phyloP scores from a whole-genome alignment of 2,797 vertebrate species.

The Sebastes minor region DNA sequence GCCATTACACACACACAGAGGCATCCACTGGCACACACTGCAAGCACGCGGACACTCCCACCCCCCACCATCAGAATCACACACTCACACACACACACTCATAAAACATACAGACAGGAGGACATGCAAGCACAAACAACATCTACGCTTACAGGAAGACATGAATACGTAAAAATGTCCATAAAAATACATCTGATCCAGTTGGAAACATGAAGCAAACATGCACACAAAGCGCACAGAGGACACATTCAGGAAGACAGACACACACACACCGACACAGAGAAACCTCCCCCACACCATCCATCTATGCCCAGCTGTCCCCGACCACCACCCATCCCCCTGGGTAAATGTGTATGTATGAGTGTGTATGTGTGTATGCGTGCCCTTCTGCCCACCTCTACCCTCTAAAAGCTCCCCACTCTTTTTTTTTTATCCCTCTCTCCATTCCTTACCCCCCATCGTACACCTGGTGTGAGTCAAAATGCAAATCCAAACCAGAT shows the following conservation, averaged over 20 bases:
- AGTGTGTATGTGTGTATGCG: slow-evolving; percentile 3
- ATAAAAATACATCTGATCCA: slow-evolving; percentile 21
- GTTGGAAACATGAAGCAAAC: neutral
- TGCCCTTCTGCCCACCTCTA: slow-evolving; percentile 63
- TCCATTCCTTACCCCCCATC: neutral
- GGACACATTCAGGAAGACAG: slow-evolving; percentile 23
- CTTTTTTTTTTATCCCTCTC: neutral
- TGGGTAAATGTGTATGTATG: slow-evolving; percentile 17
- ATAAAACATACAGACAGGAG: slow-evolving; percentile 5
- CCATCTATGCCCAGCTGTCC: slow-evolving; percentile 71
- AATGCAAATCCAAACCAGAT: slow-evolving; percentile 35
- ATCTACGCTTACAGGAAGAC: neutral
- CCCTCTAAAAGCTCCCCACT: slow-evolving; percentile 9
- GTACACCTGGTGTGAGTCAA: neutral
- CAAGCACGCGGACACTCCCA: neutral
- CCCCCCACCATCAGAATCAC: too few species aligned
- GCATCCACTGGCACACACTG: slow-evolving; percentile 35
- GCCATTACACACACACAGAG: slow-evolving; percentile 68
- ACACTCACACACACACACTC: neutral
- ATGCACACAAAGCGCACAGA: slow-evolving; percentile 18
- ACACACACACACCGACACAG: slow-evolving; percentile 25
- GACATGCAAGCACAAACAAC: slow-evolving; percentile 28
- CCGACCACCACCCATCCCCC: slow-evolving; percentile 57
- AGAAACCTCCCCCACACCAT: slow-evolving; percentile 60
- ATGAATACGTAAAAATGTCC: slow-evolving; percentile 11